Evolutionary conservation across 2,797 vertebrate species (phyloP).

Genomic region (Falco biarmicus): DNA sequence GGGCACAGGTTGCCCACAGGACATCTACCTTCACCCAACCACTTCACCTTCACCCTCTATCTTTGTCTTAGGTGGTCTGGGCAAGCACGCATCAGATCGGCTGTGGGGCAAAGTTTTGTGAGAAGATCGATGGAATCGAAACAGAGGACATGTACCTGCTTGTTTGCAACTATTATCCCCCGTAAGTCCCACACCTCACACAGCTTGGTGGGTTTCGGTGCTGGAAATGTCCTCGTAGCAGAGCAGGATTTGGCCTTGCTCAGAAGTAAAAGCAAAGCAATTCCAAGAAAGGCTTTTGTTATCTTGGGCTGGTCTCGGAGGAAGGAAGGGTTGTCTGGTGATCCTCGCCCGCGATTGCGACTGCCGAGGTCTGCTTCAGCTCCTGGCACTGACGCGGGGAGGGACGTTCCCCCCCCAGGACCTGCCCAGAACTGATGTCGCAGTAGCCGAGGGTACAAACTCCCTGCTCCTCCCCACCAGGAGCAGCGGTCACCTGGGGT

Average conservation of each 20-base stretch:
- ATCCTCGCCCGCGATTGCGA: rapidly evolving
- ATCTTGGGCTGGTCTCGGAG: neutral
- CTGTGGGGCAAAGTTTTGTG: slow-evolving; percentile 73
- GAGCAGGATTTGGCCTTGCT: neutral
- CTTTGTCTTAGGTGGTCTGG: slow-evolving; percentile 74
- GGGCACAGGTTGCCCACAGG: neutral
- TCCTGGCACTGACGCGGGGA: neutral
- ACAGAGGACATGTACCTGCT: slow-evolving; percentile 67
- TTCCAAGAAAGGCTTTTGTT: neutral
- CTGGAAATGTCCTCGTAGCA: neutral
- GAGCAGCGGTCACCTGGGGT: rapidly evolving
- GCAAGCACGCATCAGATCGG: slow-evolving; percentile 65
- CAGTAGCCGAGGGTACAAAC: neutral
- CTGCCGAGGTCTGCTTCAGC: neutral
- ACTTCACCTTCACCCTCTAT: neutral
- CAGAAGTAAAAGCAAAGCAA: neutral
- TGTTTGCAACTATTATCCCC: slow-evolving; percentile 79
- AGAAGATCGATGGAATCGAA: slow-evolving; percentile 43
- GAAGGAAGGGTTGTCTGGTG: slow-evolving; percentile 16
- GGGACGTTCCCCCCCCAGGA: neutral
- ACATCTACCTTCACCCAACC: neutral
- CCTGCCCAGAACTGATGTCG: neutral
- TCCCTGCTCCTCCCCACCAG: rapidly evolving
- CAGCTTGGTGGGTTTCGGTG: neutral
- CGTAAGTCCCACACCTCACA: slow-evolving; percentile 44